Evolutionary conservation across 2,888 invertebrate species (phyloP).

Genomic region (Linnaemya tessellans): DNA sequence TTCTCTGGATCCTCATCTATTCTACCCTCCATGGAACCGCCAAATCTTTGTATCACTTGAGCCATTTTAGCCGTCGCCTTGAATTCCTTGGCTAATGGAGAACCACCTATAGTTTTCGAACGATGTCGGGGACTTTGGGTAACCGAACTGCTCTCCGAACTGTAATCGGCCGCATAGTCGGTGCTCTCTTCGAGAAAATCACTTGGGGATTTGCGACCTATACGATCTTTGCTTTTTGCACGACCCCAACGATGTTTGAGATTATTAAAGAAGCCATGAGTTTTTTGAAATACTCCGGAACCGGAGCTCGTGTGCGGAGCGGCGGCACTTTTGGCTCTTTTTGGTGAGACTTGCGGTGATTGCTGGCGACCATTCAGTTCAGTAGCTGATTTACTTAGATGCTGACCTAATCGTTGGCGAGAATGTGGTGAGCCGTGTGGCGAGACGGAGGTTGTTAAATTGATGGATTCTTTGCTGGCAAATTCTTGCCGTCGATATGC

Average conservation of each 20-base stretch:
- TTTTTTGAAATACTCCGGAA: constrained; percentile 88
- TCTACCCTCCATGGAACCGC: constrained; percentile 81
- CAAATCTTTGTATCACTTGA: constrained; percentile 79
- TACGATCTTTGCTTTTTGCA: constrained; percentile 88
- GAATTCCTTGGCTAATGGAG: constrained; percentile 81
- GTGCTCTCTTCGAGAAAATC: constrained; percentile 86
- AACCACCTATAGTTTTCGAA: constrained; percentile 85
- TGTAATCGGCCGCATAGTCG: constrained; percentile 91
- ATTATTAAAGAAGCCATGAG: constrained; percentile 92
- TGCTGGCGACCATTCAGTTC: constrained; percentile 88
- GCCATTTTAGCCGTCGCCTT: constrained; percentile 81
- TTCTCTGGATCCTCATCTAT: constrained; percentile 81
- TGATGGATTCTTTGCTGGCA: constrained; percentile 65
- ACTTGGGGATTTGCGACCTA: constrained; percentile 85
- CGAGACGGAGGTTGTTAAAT: constrained; percentile 71
- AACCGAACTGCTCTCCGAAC: constrained; percentile 89
- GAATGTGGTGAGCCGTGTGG: constrained; percentile 79
- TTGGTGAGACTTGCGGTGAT: constrained; percentile 84
- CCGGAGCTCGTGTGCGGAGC: constrained; percentile 86
- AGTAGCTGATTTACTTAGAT: constrained; percentile 92
- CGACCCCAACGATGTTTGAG: constrained; percentile 92
- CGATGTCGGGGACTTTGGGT: constrained; percentile 91
- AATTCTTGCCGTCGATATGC: constrained; percentile 69
- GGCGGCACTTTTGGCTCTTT: constrained; percentile 83
- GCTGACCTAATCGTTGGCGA: constrained; percentile 84